Evolutionary conservation across 2,113 vertebrate species (phyloP).

Genomic region (Leucosticte australis): DNA sequence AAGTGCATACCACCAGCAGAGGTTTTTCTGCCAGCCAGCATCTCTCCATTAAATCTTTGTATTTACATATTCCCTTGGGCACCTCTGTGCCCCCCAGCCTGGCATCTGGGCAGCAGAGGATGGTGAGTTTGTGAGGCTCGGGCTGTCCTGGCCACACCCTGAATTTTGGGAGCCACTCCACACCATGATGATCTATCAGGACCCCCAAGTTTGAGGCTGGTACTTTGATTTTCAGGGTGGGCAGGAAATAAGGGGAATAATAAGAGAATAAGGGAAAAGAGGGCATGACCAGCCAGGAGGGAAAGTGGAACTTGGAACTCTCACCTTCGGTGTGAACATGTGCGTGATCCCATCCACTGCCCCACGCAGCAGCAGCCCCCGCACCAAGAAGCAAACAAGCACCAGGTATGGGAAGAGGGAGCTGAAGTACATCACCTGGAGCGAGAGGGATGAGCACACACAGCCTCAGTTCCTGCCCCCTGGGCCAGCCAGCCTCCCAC

Average conservation of each 20-base stretch:
- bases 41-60: not conserved
- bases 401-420: constrained; percentile 97
- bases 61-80: not conserved
- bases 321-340: constrained; percentile 98
- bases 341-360: constrained; percentile 94
- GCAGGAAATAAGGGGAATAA: not conserved
- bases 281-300: not conserved
- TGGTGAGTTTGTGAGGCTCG: accelerated
- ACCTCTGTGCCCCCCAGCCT: not conserved
- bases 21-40: not conserved
- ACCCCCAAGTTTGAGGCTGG: not conserved
- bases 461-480: accelerated
- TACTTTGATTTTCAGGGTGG: not conserved
- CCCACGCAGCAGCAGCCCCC: constrained; percentile 89
- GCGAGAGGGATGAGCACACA: not conserved
- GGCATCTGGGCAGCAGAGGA: not conserved
- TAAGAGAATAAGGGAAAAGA: not conserved
- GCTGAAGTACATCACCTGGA: constrained; percentile 99
- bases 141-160: not conserved
- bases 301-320: not conserved
- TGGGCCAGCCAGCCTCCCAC: not conserved
- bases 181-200: not conserved
- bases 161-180: not conserved
- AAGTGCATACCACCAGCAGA: not conserved
- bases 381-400: constrained; percentile 95